These are phyloP conservation scores for Clarias gariepinus DNA, from an alignment of 2,113 vertebrate genomes.

Conservation along the genomic window DNA sequence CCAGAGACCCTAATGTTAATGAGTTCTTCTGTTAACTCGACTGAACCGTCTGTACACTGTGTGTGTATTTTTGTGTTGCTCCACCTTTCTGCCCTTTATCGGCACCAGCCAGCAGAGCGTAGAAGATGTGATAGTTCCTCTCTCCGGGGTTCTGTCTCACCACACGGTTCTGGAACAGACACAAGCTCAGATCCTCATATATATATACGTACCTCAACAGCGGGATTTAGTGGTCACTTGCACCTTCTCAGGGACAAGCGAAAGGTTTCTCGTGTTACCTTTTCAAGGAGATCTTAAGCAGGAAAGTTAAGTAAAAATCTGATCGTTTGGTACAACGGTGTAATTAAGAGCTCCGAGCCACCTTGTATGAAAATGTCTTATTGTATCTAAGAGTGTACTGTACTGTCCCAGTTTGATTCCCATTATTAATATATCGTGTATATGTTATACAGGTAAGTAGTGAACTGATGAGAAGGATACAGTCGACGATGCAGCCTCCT, in stretches of 20 bases:
- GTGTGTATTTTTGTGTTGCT: neutral
- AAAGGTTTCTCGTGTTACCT: constrained; percentile 64
- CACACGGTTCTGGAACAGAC: constrained; percentile 83
- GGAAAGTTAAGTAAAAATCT: constrained; percentile 62
- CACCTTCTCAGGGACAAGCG: neutral
- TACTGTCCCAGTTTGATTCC: no score
- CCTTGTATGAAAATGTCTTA: no score
- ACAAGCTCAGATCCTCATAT: constrained; percentile 26
- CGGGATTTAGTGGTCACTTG: neutral
- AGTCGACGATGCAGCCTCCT: constrained; percentile 87
- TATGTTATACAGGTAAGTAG: neutral
- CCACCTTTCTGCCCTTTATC: constrained; percentile 79
- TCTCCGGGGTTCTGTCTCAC: constrained; percentile 87
- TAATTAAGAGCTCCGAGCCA: no score
- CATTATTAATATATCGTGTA: neutral
- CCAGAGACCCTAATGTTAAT: neutral
- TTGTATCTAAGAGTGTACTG: no score
- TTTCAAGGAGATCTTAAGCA: constrained; percentile 76
- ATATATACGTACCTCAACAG: neutral
- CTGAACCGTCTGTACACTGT: neutral
- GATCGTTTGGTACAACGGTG: neutral
- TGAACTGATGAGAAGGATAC: constrained; percentile 78
- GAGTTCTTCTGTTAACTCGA: neutral
- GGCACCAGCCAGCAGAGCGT: constrained; percentile 83
- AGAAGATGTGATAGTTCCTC: constrained; percentile 91